Percentiles rank a stretch among this genome's conserved stretches.
These are phyloP conservation scores for Lepus oiostolus DNA, from an alignment of 2,797 vertebrate genomes.

Conservation along the genomic window DNA sequence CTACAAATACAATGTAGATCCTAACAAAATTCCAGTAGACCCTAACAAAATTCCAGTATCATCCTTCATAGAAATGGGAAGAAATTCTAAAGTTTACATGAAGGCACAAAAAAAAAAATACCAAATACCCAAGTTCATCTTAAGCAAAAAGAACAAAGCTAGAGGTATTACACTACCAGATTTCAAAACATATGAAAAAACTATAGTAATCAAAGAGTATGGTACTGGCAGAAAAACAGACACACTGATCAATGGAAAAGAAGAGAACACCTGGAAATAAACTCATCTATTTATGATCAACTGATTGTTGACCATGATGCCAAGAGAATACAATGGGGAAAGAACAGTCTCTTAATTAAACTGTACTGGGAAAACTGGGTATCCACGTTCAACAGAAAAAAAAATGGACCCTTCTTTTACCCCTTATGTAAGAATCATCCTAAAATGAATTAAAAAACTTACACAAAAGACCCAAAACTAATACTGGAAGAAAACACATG, in stretches of 20 bases:
- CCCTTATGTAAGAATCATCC: background rate
- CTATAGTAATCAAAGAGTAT: background rate
- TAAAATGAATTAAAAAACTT: background rate
- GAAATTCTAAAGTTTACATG: background rate
- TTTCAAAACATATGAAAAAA: background rate
- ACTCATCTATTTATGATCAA: background rate
- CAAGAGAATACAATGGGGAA: background rate
- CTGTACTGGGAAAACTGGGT: background rate
- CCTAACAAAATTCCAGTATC: background rate
- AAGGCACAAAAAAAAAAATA: background rate
- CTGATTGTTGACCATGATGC: background rate
- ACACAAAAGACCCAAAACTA: background rate
- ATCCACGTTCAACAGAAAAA: background rate
- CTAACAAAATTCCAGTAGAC: background rate
- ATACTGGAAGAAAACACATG: background rate
- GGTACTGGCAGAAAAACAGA: background rate
- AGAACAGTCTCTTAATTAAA: background rate
- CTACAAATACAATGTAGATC: background rate
- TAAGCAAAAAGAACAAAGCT: background rate
- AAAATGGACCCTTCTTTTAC: background rate
- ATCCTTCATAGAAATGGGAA: background rate
- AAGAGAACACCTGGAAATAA: background rate
- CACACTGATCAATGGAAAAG: background rate
- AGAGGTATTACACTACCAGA: background rate
- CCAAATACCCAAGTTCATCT: background rate